These are phyloP conservation scores for Aleiodes leptofemur DNA, from an alignment of 2,888 invertebrate species.

Conservation along the genomic window DNA sequence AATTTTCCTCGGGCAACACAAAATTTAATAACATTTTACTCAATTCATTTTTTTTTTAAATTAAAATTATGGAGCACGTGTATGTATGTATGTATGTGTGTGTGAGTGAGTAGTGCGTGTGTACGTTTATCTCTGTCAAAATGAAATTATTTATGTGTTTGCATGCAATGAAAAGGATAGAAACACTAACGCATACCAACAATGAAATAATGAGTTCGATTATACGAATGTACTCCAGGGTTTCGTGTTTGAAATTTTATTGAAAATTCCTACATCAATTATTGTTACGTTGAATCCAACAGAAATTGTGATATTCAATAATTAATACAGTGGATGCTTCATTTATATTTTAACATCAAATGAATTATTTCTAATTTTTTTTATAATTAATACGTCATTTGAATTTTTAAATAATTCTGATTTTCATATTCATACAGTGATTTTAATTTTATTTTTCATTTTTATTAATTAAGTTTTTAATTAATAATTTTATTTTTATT, in stretches of 20 bases:
- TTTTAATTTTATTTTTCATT: no score
- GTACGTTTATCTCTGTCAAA: neutral
- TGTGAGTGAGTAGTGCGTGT: neutral
- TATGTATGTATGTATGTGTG: no score
- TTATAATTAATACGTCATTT: slow-evolving; percentile 17
- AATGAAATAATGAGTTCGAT: slow-evolving; percentile 25
- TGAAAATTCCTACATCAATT: slow-evolving; percentile 17
- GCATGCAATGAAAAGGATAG: slow-evolving; percentile 3
- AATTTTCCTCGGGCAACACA: no score
- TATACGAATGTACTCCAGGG: neutral
- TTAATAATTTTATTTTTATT: no score
- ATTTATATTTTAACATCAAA: slow-evolving; percentile 10
- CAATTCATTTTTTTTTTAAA: neutral
- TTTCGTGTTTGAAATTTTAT: slow-evolving; percentile 2
- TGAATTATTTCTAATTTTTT: slow-evolving; percentile 7
- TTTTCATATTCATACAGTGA: neutral
- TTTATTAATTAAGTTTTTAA: no score
- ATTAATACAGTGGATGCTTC: slow-evolving; percentile 26
- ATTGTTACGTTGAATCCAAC: slow-evolving; percentile 20
- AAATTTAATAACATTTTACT: neutral
- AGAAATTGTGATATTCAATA: slow-evolving; percentile 23
- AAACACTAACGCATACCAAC: slow-evolving; percentile 5
- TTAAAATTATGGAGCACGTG: neutral
- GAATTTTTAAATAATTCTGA: slow-evolving; percentile 19
- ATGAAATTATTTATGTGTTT: slow-evolving; percentile 9